phyloP scores from a whole-genome alignment of 2,888 invertebrate species.

The Philonicus albiceps region DNA sequence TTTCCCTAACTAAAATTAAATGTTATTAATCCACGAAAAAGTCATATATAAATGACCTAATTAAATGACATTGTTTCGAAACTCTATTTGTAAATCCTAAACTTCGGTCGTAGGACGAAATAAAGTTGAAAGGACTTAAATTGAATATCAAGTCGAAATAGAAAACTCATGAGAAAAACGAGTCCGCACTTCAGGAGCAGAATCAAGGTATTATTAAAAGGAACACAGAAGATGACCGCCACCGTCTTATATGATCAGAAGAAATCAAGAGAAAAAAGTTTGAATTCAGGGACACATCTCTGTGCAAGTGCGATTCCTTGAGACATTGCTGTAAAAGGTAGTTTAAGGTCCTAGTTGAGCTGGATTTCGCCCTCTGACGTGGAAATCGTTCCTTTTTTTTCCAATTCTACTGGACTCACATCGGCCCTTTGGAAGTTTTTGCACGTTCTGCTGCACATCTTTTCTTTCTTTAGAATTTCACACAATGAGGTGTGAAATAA shows the following conservation, averaged over 20 bases:
- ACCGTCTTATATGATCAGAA: background rate
- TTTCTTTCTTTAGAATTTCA: conserved; percentile 45
- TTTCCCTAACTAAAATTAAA: no score
- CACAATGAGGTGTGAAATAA: conserved; percentile 50
- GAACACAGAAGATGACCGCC: background rate
- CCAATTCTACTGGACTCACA: background rate
- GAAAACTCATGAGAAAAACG: background rate
- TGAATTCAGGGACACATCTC: background rate
- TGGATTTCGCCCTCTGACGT: background rate
- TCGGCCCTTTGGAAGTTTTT: conserved; percentile 31
- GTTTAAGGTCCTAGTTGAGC: background rate
- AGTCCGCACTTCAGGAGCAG: background rate
- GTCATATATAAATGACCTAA: no score
- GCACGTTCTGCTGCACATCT: conserved; percentile 2
- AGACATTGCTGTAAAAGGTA: background rate
- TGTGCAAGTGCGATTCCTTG: background rate
- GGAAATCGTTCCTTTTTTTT: background rate
- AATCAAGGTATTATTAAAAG: background rate
- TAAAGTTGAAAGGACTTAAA: background rate
- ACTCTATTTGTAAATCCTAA: background rate
- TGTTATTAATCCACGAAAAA: no score
- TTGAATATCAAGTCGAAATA: background rate
- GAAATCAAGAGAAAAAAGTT: background rate
- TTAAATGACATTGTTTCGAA: no score
- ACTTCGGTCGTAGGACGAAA: background rate